Conservation (phyloP, 2,113 vertebrate genomes). For the Arvicanthis niloticus region DNA sequence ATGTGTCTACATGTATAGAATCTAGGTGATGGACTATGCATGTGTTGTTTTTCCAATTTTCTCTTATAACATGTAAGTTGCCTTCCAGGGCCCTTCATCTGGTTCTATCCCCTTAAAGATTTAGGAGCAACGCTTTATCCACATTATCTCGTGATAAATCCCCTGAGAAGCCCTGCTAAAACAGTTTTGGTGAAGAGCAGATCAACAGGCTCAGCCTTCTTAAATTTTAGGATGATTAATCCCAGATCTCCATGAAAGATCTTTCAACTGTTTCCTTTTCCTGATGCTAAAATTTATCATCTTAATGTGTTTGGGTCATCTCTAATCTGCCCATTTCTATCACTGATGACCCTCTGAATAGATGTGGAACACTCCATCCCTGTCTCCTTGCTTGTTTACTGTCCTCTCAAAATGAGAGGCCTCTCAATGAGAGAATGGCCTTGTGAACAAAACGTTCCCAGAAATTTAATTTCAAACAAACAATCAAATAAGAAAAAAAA, state of each 20-base stretch:
- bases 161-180: conserved; percentile 78
- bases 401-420: no score
- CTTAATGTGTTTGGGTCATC: conserved; percentile 36
- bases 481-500: neutral
- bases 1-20: neutral
- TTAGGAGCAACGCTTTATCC: conserved; percentile 79
- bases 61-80: conserved; percentile 52
- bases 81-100: conserved; percentile 69
- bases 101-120: conserved; percentile 66
- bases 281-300: conserved; percentile 73
- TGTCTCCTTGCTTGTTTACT: neutral
- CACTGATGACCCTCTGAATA: neutral
- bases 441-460: neutral
- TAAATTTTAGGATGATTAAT: conserved; percentile 78
- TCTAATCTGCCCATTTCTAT: conserved; percentile 56
- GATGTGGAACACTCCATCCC: conserved; percentile 24
- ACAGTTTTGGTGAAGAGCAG: conserved; percentile 80
- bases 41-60: neutral
- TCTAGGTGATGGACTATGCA: neutral
- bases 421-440: neutral
- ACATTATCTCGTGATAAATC: conserved; percentile 81
- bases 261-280: conserved; percentile 81
- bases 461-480: neutral
- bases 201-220: conserved; percentile 80
- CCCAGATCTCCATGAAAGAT: conserved; percentile 82